These are phyloP conservation scores for Drosophila cognata DNA, from an alignment of 2,888 invertebrate genomes.

Conservation along the genomic window DNA sequence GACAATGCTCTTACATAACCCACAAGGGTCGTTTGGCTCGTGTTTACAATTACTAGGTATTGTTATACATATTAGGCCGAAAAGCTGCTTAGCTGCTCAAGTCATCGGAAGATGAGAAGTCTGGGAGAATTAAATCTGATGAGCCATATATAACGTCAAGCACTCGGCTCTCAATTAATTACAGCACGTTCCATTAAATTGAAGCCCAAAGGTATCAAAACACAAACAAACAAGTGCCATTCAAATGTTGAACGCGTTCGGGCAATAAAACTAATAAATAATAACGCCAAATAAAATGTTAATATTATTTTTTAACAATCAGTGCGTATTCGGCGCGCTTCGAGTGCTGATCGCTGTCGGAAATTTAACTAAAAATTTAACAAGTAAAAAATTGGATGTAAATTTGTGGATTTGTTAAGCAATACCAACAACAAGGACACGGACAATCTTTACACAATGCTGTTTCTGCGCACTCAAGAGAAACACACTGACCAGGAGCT, in stretches of 20 bases:
- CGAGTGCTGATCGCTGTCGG: conserved; percentile 51
- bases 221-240: conserved; percentile 27
- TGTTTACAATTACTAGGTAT: conserved; percentile 24
- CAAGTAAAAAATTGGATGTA: conserved; percentile 12
- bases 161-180: conserved; percentile 16
- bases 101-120: background rate
- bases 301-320: conserved; percentile 41
- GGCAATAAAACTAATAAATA: conserved; percentile 50
- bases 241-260: conserved; percentile 55
- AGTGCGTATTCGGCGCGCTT: conserved; percentile 53
- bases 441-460: conserved; percentile 35
- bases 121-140: background rate
- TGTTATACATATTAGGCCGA: background rate
- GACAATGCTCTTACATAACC: conserved; percentile 35
- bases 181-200: conserved; percentile 24
- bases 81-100: background rate
- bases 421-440: background rate
- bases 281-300: conserved; percentile 42
- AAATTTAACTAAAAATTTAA: conserved; percentile 19
- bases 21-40: conserved; percentile 27
- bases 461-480: conserved; percentile 61
- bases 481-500: conserved; percentile 64
- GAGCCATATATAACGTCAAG: background rate
- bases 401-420: background rate
- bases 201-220: conserved; percentile 8